Conservation (phyloP, 2,888 invertebrate genomes). For the Eudasyphora cyanicolor region DNA sequence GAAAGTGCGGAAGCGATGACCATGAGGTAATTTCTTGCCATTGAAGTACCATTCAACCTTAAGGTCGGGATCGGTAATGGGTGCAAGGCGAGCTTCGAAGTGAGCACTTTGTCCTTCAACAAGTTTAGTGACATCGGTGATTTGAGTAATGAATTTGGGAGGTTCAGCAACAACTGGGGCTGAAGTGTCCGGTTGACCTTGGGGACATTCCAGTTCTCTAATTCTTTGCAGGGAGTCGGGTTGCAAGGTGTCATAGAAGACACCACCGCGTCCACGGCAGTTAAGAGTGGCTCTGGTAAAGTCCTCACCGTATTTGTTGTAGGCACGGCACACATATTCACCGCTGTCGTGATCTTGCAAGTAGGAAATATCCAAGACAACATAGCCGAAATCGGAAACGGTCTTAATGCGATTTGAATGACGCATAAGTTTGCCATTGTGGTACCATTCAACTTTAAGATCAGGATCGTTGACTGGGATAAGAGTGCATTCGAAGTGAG, state of each 20-base stretch:
- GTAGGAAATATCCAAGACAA: conserved; percentile 96
- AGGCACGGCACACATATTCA: conserved; percentile 95
- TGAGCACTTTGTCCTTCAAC: conserved; percentile 97
- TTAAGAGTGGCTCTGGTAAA: conserved; percentile 91
- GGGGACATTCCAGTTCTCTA: conserved; percentile 88
- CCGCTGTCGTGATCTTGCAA: conserved; percentile 95
- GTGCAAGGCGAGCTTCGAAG: conserved; percentile 94
- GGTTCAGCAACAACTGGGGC: conserved; percentile 88
- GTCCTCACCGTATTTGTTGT: conserved; percentile 94
- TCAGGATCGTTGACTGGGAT: conserved; percentile 96
- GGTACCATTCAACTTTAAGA: conserved; percentile 97
- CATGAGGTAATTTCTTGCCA: conserved; percentile 94
- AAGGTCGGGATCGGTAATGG: conserved; percentile 96
- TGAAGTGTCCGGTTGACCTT: conserved; percentile 83
- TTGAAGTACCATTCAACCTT: conserved; percentile 98
- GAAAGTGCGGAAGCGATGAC: conserved; percentile 98
- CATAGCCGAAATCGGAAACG: conserved; percentile 97
- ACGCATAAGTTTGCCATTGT: conserved; percentile 93
- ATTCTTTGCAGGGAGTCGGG: conserved; percentile 94
- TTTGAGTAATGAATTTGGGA: conserved; percentile 94
- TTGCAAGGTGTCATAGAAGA: conserved; percentile 93
- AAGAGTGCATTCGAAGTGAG: conserved; percentile 96
- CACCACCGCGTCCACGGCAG: conserved; percentile 91
- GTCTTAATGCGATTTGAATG: conserved; percentile 95
- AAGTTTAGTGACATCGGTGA: conserved; percentile 90